Evolutionary conservation across 2,113 vertebrate genomes (phyloP).

Genomic region (Symphodus melops): DNA sequence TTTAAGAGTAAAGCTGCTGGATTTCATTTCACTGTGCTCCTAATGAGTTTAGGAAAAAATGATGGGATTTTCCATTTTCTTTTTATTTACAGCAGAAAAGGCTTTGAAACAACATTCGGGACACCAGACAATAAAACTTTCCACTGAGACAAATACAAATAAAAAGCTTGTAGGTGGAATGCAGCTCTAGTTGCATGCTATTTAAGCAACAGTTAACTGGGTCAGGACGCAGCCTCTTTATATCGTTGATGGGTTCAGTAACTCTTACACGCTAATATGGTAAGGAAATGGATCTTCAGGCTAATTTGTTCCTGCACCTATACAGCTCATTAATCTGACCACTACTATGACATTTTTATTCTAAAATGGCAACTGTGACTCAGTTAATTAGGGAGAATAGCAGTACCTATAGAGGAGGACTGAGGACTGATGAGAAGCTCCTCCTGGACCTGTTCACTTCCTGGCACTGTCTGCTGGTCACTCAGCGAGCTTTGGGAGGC

Average conservation of each 20-base stretch:
- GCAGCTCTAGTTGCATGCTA: constrained; percentile 13
- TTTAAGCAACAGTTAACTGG: constrained; percentile 7
- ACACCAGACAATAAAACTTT: constrained; percentile 47
- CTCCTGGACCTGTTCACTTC: constrained; percentile 96
- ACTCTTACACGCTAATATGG: background rate
- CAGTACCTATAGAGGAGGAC: constrained; percentile 97
- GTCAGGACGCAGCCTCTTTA: background rate
- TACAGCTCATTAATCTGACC: background rate
- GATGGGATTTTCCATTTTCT: constrained; percentile 43
- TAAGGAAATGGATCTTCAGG: no score
- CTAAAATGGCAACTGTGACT: background rate
- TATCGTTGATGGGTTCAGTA: background rate
- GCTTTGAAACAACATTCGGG: constrained; percentile 28
- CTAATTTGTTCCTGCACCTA: no score
- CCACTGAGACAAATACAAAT: constrained; percentile 44
- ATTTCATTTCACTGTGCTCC: constrained; percentile 17
- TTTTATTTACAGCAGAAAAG: constrained; percentile 36
- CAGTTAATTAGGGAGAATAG: background rate
- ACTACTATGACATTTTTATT: no score
- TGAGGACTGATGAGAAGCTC: constrained; percentile 99
- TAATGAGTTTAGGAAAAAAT: constrained; percentile 43
- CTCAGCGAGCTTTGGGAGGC: constrained; percentile 97
- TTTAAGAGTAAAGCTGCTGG: constrained; percentile 17
- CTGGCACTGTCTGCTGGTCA: constrained; percentile 97
- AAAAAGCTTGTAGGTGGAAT: constrained; percentile 1